These are phyloP conservation scores for Martes martes DNA, from an alignment of 2,113 vertebrate genomes.

Conservation along the genomic window DNA sequence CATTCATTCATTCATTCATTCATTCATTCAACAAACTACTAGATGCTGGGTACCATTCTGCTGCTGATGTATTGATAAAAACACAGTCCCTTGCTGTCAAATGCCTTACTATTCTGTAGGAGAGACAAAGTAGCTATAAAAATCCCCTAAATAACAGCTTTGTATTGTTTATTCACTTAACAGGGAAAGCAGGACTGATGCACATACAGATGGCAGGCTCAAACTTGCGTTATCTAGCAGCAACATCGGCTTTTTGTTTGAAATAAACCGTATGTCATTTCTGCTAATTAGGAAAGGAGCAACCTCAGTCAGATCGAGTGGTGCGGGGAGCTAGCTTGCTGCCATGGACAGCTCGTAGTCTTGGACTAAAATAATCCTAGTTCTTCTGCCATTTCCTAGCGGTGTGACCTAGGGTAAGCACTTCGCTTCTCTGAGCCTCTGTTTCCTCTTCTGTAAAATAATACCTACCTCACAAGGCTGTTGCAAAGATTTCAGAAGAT, in stretches of 20 bases:
- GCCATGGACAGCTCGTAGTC: slow-evolving; percentile 10
- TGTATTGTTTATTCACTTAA: slow-evolving; percentile 10
- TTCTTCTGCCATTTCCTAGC: slow-evolving; percentile 18
- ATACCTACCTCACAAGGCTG: slow-evolving; percentile 44
- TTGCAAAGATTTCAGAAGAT: slow-evolving; percentile 49
- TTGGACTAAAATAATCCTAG: not conserved
- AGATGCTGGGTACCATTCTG: slow-evolving; percentile 18
- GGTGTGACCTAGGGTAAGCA: slow-evolving; percentile 2
- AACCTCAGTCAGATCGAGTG: slow-evolving; percentile 13
- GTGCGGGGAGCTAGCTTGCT: not conserved
- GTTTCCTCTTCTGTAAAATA: slow-evolving; percentile 52
- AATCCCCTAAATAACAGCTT: not conserved
- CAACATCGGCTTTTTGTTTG: not conserved
- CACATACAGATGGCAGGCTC: slow-evolving; percentile 11
- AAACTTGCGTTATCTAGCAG: not conserved
- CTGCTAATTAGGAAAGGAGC: slow-evolving; percentile 21
- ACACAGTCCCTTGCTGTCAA: not conserved
- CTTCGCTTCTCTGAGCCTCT: slow-evolving; percentile 38
- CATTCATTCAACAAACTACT: slow-evolving; percentile 42
- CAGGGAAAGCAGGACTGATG: slow-evolving; percentile 5
- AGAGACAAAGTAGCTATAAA: not conserved
- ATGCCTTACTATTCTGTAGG: slow-evolving; percentile 28
- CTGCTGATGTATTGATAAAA: slow-evolving; percentile 14
- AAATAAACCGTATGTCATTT: not conserved
- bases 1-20: slow-evolving; percentile 42